Evolutionary conservation across 2,797 vertebrate species (phyloP).

Genomic region (Spinus pinus): DNA sequence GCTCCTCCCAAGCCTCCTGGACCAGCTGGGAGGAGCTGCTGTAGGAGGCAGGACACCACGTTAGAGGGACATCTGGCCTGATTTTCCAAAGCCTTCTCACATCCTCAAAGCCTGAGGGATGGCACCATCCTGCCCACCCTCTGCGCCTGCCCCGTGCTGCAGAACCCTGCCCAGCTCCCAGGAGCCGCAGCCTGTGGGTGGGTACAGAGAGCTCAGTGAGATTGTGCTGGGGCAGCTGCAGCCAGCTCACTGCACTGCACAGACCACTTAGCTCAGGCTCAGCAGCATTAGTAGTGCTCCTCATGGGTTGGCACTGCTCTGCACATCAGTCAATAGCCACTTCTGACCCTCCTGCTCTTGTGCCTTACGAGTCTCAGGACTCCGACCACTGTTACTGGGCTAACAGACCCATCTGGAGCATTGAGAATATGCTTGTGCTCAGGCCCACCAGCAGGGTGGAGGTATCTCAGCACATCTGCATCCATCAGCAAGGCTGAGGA

Average conservation of each 20-base stretch:
- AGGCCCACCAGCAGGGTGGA: fast-evolving
- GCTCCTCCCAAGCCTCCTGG: neutral
- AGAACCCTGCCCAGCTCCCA: neutral
- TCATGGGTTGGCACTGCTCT: neutral
- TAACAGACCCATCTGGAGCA: neutral
- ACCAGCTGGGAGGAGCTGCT: neutral
- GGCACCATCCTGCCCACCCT: neutral
- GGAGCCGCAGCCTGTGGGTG: fast-evolving
- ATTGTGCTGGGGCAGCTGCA: neutral
- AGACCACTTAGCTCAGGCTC: neutral
- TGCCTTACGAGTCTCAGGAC: neutral
- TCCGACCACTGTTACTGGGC: neutral
- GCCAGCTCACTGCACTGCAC: neutral
- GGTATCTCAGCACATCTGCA: neutral
- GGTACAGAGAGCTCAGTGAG: neutral
- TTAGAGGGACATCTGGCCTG: neutral
- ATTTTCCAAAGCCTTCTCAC: neutral
- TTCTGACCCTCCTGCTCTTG: neutral
- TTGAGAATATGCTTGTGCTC: neutral
- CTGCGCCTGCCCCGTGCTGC: fast-evolving
- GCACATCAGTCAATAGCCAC: neutral
- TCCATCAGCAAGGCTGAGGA: neutral
- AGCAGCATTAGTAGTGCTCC: neutral
- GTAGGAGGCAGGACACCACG: neutral
- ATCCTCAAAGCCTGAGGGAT: neutral